Conservation (phyloP, 2,797 vertebrate genomes). For the Sebastes minor region DNA sequence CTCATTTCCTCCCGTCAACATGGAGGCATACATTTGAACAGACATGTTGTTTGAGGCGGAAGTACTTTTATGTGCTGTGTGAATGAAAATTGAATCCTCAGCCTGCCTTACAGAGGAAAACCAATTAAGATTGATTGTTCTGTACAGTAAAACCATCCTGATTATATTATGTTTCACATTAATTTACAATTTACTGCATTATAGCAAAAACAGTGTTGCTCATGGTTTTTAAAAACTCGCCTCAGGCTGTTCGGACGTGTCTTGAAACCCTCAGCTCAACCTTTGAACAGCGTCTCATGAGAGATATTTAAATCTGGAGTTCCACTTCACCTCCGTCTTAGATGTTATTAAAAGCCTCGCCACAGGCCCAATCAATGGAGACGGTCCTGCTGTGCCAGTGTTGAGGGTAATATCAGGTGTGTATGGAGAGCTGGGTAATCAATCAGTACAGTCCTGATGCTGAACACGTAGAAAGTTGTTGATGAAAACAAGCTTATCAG, state of each 20-base stretch:
- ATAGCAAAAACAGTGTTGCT: not conserved
- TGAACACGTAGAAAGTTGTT: not conserved
- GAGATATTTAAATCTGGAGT: constrained; percentile 14
- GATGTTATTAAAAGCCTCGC: constrained; percentile 35
- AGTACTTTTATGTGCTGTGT: constrained; percentile 17
- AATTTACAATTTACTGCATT: not conserved
- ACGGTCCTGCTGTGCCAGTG: constrained; percentile 27
- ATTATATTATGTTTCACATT: not conserved
- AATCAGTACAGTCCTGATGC: constrained; percentile 12
- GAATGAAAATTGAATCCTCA: constrained; percentile 14
- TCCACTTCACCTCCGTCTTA: not conserved
- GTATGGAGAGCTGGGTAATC: constrained; percentile 30
- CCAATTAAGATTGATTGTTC: not conserved
- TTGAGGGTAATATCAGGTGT: constrained; percentile 16
- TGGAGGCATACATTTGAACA: not conserved
- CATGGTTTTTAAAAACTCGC: no score
- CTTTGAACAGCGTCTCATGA: constrained; percentile 11
- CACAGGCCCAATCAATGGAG: constrained; percentile 41
- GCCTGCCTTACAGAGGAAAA: not conserved
- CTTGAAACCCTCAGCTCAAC: not conserved
- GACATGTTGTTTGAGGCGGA: constrained; percentile 26
- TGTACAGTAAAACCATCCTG: not conserved
- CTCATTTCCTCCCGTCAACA: constrained; percentile 54
- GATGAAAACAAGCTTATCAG: constrained; percentile 7
- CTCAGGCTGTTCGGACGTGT: not conserved